Evolutionary conservation across 2,797 vertebrate species (phyloP).

Genomic region (Argentina silus): DNA sequence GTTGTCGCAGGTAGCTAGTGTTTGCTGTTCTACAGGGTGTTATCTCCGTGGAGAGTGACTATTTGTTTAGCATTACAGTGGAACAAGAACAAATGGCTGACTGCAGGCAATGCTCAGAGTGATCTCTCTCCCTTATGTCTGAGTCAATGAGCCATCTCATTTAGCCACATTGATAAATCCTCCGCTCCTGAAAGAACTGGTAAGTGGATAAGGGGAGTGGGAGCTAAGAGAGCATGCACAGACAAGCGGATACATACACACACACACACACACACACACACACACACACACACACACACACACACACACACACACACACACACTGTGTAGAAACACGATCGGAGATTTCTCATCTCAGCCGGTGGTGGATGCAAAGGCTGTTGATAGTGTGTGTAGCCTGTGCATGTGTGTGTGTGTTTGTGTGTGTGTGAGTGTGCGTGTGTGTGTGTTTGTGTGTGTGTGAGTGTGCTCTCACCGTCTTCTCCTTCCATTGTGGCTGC

Average conservation of each 20-base stretch:
- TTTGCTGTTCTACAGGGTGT: not conserved
- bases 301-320: slow-evolving; percentile 2
- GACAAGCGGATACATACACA: not conserved
- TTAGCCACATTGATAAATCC: slow-evolving; percentile 17
- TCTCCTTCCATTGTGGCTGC: slow-evolving; percentile 13
- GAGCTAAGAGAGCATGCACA: slow-evolving; percentile 4
- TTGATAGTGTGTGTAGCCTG: not conserved
- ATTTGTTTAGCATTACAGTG: slow-evolving; percentile 10
- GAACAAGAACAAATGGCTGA: not conserved
- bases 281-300: not conserved
- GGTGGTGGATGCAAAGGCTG: slow-evolving; percentile 5
- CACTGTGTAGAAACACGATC: slow-evolving; percentile 26
- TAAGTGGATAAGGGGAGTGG: slow-evolving; percentile 6
- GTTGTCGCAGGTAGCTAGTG: not conserved
- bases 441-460: too few relatives aligned
- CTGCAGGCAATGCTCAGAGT: not conserved
- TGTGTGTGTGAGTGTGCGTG: not conserved
- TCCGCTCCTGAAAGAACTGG: slow-evolving; percentile 5
- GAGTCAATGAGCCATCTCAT: slow-evolving; percentile 14
- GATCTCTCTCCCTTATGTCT: not conserved
- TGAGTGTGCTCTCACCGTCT: not conserved
- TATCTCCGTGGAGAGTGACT: not conserved
- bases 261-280: not conserved
- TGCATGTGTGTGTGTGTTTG: slow-evolving; percentile 13
- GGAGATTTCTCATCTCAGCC: slow-evolving; percentile 24